Evolutionary conservation across 2,797 vertebrate species (phyloP).

Genomic region (Sebastes umbrosus): DNA sequence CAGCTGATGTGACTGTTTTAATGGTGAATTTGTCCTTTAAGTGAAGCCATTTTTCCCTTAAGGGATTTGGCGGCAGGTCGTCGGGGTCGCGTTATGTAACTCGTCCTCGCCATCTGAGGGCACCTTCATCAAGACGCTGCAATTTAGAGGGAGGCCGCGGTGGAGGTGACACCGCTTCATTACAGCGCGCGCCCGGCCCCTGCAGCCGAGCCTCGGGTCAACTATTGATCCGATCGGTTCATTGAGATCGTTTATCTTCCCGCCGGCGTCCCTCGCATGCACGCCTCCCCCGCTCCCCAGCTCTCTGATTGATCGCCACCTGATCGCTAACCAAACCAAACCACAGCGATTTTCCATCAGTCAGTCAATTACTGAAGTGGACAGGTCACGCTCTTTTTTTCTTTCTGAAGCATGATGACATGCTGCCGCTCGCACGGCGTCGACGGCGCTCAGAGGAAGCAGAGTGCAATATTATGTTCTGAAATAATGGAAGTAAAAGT

Average conservation of each 20-base stretch:
- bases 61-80: not conserved
- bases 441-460: not conserved
- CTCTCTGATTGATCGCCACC: constrained; percentile 30
- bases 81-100: not conserved
- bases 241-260: constrained; percentile 38
- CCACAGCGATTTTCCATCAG: constrained; percentile 32
- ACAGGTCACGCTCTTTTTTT: constrained; percentile 14
- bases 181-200: not conserved
- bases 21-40: constrained; percentile 30
- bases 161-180: constrained; percentile 21
- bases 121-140: constrained; percentile 43
- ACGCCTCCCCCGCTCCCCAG: not conserved
- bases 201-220: constrained; percentile 19
- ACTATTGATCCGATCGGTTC: constrained; percentile 46
- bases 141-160: not conserved
- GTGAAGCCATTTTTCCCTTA: not conserved
- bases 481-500: not conserved
- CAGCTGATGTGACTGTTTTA: not conserved
- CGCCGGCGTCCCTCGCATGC: not conserved
- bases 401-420: not conserved
- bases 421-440: not conserved
- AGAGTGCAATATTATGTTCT: not conserved
- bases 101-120: not conserved
- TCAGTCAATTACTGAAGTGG: constrained; percentile 35
- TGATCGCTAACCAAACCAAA: constrained; percentile 38